Evolutionary conservation across 1,140 invertebrate species (phyloP), one percentile per base, ranked within the genome.

Genomic region (Brachionus calyciflorus): DNA sequence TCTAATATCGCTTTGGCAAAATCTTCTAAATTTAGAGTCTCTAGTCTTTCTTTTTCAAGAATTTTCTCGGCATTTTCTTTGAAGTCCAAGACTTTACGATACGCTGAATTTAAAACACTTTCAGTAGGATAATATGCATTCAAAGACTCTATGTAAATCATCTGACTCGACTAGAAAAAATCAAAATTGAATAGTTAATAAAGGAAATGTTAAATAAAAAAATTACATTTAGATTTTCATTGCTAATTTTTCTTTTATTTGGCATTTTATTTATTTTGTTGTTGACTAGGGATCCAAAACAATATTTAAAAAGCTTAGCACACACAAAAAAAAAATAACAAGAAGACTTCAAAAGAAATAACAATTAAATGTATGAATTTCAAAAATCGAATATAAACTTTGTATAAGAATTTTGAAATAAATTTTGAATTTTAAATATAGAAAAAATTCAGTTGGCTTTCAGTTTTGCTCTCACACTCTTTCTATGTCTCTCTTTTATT

Each of bases 61-160:
- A 73, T 73, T 51, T 73, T 73, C 41, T 73, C 69, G 2, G 69
- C 69, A 73, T 73, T 73, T 41, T 73, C 69, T 51, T 73, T 73
- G 26, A 73, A 73, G 46, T 73, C 69, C 28, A 73, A 41, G 2
- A 73, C 69, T 41, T 73, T 73, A 12, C 69, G 46, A 40, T 73
- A 73, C 1, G 69, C 69, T n/a, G 69, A 73, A 24, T 73, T 73
- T 12, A 73, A 28, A 49, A 73, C 69, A 14, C 44, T 51, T 17
- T 73, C 69, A 19, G 69, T 49, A 9, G 24, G 69, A 33, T 51
- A 73, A 40, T 28, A 55, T 9, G 69, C 24, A 30, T 73, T 73
- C 28, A 73, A 49, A 17, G 69, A 73, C n/a, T 49, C 69, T 12
- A 73, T 73, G 33, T 51, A 73, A 7, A 73, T 73, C 46, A 49